Conservation (phyloP, 1,140 invertebrate genomes). For the Odontomachus brunneus region DNA sequence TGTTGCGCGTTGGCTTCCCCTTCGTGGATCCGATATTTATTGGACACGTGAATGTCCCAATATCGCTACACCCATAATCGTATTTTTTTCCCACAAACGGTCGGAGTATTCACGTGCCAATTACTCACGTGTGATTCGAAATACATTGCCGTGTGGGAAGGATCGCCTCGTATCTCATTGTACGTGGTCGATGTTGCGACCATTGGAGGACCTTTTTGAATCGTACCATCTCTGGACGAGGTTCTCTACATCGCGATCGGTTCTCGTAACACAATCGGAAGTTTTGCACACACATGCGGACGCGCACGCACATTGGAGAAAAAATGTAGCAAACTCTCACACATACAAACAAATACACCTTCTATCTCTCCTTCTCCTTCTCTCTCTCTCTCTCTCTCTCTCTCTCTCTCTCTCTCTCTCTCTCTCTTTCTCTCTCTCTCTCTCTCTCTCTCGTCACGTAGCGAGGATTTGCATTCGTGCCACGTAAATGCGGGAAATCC, state of each 20-base stretch:
- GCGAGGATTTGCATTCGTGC: conserved; percentile 76
- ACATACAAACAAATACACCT: too few relatives aligned
- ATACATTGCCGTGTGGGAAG: neutral
- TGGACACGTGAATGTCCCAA: neutral
- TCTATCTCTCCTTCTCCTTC: too few relatives aligned
- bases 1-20: neutral
- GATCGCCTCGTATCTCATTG: conserved; percentile 15
- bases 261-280: conserved; percentile 36
- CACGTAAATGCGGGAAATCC: conserved; percentile 78
- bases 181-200: neutral
- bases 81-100: neutral
- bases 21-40: neutral
- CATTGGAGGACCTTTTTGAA: conserved; percentile 16
- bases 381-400: too few relatives aligned
- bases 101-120: neutral
- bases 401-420: too few relatives aligned
- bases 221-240: neutral
- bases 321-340: conserved; percentile 11
- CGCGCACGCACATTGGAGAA: conserved; percentile 21
- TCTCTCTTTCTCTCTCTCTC: too few relatives aligned
- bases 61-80: neutral
- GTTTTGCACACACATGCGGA: conserved; percentile 5
- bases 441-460: neutral
- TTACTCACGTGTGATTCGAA: neutral
- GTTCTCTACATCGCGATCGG: conserved; percentile 1